Conservation (phyloP, 2,113 vertebrate species). For the Ibidorhyncha struthersii region DNA sequence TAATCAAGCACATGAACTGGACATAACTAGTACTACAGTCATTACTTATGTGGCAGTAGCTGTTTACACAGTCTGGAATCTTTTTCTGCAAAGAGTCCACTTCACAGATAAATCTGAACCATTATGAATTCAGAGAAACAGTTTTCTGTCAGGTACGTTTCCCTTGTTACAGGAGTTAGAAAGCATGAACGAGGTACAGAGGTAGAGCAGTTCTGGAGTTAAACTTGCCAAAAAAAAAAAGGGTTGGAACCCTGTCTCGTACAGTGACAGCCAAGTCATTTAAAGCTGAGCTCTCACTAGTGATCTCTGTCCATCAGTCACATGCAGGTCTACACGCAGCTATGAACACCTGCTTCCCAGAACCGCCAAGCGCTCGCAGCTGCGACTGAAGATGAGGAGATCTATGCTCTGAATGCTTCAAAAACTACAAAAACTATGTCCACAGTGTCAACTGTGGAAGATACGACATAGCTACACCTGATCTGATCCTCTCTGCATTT, state of each 20-base stretch:
- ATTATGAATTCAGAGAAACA: not conserved
- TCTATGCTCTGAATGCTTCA: not conserved
- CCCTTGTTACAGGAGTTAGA: not conserved
- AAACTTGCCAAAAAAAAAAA: not conserved
- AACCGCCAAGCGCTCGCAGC: not conserved
- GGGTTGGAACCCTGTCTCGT: not conserved
- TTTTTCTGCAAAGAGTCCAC: not conserved
- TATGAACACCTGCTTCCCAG: not conserved
- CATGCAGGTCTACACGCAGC: not conserved
- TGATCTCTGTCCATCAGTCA: not conserved
- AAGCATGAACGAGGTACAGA: not conserved
- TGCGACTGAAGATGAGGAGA: not conserved
- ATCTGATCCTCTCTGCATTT: not conserved
- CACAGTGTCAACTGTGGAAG: not conserved
- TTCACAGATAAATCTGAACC: not conserved
- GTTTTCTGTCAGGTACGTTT: not conserved
- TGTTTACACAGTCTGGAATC: not conserved
- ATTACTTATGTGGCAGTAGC: not conserved
- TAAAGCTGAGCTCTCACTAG: not conserved
- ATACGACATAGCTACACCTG: not conserved
- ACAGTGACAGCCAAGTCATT: not conserved
- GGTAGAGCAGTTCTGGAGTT: not conserved
- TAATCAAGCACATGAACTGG: not conserved
- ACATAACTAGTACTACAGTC: not conserved
- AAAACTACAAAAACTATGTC: not conserved